Percentiles rank a stretch among this genome's conserved stretches.
These are phyloP conservation scores for Amphiprion percula DNA, from an alignment of 2,113 vertebrate species.

Conservation along the genomic window DNA sequence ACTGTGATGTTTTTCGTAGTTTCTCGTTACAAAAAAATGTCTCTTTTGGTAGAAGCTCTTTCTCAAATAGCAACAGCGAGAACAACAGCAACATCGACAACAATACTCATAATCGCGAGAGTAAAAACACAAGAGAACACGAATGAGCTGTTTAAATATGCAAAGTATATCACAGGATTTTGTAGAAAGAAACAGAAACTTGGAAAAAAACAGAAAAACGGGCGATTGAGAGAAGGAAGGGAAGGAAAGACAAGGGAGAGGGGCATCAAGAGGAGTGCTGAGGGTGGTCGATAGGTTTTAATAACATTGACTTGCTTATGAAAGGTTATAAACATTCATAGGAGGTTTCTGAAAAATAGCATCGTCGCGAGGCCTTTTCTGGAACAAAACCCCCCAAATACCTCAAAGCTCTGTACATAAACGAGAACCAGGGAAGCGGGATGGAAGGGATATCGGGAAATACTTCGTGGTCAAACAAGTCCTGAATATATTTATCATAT, in stretches of 20 bases:
- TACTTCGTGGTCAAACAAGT: conserved; percentile 53
- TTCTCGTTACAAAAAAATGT: conserved; percentile 70
- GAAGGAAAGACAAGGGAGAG: background rate
- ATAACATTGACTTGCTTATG: conserved; percentile 79
- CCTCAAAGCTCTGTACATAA: conserved; percentile 73
- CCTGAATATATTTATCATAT: conserved; percentile 55
- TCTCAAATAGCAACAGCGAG: conserved; percentile 77
- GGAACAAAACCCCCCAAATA: conserved; percentile 58
- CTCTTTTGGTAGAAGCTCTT: conserved; percentile 86
- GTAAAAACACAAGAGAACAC: conserved; percentile 80
- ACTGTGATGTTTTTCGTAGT: conserved; percentile 59
- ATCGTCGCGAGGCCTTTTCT: conserved; percentile 31
- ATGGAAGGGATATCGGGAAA: conserved; percentile 35
- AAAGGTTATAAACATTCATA: conserved; percentile 81
- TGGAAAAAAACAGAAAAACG: conserved; percentile 41
- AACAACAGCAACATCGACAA: conserved; percentile 79
- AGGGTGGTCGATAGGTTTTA: conserved; percentile 54
- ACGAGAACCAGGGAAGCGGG: conserved; percentile 20
- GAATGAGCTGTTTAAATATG: conserved; percentile 84
- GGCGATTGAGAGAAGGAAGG: conserved; percentile 19
- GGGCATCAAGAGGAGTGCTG: conserved; percentile 21
- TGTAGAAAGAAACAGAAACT: conserved; percentile 78
- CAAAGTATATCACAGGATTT: conserved; percentile 83
- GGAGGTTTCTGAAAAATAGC: conserved; percentile 70
- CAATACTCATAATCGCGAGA: conserved; percentile 75